Percentiles rank a stretch among this genome's conserved stretches.
phyloP scores from a whole-genome alignment of 2,888 invertebrate species.

The Apodemia hepburni region DNA sequence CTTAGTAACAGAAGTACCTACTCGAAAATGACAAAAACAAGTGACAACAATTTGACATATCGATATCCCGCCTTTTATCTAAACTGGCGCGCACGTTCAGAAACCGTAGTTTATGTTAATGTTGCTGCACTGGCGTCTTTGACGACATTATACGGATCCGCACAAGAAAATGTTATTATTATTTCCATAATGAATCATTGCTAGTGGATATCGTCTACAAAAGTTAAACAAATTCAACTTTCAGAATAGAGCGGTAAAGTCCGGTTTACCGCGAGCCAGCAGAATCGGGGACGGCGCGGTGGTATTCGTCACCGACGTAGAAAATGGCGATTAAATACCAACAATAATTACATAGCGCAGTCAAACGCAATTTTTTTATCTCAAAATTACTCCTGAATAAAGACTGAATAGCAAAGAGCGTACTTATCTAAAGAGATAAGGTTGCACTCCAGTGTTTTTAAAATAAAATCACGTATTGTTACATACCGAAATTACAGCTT shows the following conservation, averaged over 20 bases:
- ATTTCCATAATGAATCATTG: constrained; percentile 73
- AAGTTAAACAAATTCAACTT: constrained; percentile 57
- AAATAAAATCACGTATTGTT: constrained; percentile 37
- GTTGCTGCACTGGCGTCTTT: constrained; percentile 23
- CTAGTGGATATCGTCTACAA: constrained; percentile 52
- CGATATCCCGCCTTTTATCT: constrained; percentile 50
- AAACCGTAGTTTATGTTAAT: constrained; percentile 24
- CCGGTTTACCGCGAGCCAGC: constrained; percentile 54
- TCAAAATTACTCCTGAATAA: neutral
- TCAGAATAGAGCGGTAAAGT: constrained; percentile 63
- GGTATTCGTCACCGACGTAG: constrained; percentile 77
- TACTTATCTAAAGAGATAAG: constrained; percentile 56
- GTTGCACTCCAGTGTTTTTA: constrained; percentile 40
- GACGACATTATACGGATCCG: constrained; percentile 19
- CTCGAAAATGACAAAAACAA: constrained; percentile 24
- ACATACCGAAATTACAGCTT: constrained; percentile 53
- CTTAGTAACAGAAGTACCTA: constrained; percentile 34
- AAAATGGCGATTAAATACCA: constrained; percentile 80
- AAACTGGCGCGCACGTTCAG: constrained; percentile 35
- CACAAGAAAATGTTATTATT: constrained; percentile 57
- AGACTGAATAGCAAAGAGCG: constrained; percentile 37
- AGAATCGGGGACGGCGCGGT: constrained; percentile 69
- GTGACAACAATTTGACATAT: constrained; percentile 27
- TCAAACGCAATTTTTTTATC: constrained; percentile 42
- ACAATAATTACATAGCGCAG: constrained; percentile 63